Conservation (phyloP, 2,797 vertebrate species). For the Epinephelus malabaricus region DNA sequence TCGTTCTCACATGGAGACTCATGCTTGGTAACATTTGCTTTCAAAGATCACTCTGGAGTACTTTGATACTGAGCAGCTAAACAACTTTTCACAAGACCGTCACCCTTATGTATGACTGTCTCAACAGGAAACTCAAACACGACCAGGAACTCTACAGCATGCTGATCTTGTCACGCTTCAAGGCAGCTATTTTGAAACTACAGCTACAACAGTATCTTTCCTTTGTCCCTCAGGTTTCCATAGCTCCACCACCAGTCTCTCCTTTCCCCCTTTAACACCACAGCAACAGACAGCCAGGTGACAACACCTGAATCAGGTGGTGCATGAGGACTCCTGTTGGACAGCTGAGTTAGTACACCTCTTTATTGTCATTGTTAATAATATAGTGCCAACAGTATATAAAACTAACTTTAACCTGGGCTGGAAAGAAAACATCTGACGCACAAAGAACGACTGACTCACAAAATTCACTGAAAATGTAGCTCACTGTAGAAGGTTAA, state of each 20-base stretch:
- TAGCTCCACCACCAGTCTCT: not conserved
- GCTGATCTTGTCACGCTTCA: not conserved
- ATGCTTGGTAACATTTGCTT: not conserved
- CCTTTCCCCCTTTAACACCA: not conserved
- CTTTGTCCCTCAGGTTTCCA: not conserved
- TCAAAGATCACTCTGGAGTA: not conserved
- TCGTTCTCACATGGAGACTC: not conserved
- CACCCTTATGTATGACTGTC: not conserved
- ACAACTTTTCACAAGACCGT: slow-evolving; percentile 14
- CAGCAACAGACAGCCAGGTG: not conserved
- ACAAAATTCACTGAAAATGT: not conserved
- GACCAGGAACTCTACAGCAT: not conserved
- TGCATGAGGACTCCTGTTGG: slow-evolving; percentile 53
- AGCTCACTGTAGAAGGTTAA: not conserved
- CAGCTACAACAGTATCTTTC: not conserved
- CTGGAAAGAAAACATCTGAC: slow-evolving; percentile 5
- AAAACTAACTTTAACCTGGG: not conserved
- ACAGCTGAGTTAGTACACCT: slow-evolving; percentile 41
- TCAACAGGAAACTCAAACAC: slow-evolving; percentile 15
- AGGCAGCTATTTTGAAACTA: not conserved
- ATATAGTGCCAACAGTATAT: not conserved
- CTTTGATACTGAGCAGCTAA: not conserved
- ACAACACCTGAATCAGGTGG: slow-evolving; percentile 28
- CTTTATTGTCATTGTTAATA: not conserved
- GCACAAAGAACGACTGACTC: not conserved